Percentiles rank a stretch among this genome's conserved stretches.
Evolutionary conservation across 1,140 invertebrate genomes (phyloP).

Genomic region (Pseudomyrmex sp.): DNA sequence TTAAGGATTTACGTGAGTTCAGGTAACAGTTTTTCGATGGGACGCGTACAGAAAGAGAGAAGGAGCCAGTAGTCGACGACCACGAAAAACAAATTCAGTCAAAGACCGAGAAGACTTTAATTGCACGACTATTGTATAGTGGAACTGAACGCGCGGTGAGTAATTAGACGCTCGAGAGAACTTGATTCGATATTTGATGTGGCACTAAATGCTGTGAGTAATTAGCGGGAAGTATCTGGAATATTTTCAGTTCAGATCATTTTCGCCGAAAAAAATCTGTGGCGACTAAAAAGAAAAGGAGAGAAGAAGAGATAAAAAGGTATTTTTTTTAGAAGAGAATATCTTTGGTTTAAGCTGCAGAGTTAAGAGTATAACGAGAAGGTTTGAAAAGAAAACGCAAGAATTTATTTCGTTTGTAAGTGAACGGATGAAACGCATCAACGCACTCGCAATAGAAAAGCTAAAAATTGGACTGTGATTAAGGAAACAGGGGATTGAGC

Average conservation of each 20-base stretch:
- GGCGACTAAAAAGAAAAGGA: neutral
- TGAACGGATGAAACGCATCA: too few relatives aligned
- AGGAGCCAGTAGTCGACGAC: too few relatives aligned
- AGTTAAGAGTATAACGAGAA: too few relatives aligned
- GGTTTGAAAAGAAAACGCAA: too few relatives aligned
- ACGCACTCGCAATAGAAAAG: too few relatives aligned
- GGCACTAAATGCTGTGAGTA: constrained; percentile 26
- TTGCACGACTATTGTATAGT: neutral
- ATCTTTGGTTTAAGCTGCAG: neutral
- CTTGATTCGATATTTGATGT: constrained; percentile 5
- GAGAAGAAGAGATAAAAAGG: neutral
- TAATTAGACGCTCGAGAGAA: neutral
- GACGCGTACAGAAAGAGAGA: too few relatives aligned
- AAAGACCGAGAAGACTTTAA: too few relatives aligned
- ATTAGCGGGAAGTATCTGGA: constrained; percentile 17
- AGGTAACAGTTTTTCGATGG: too few relatives aligned
- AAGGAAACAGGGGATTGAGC: neutral
- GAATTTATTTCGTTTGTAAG: neutral
- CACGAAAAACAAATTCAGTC: too few relatives aligned
- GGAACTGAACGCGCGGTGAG: neutral
- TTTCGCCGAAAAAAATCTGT: too few relatives aligned
- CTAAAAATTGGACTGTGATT: too few relatives aligned
- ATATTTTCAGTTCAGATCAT: neutral
- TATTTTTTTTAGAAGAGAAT: neutral
- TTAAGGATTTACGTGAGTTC: too few relatives aligned